Base-by-base conservation (phyloP, 2,113 vertebrate genomes). In the Promerops cafer region DNA sequence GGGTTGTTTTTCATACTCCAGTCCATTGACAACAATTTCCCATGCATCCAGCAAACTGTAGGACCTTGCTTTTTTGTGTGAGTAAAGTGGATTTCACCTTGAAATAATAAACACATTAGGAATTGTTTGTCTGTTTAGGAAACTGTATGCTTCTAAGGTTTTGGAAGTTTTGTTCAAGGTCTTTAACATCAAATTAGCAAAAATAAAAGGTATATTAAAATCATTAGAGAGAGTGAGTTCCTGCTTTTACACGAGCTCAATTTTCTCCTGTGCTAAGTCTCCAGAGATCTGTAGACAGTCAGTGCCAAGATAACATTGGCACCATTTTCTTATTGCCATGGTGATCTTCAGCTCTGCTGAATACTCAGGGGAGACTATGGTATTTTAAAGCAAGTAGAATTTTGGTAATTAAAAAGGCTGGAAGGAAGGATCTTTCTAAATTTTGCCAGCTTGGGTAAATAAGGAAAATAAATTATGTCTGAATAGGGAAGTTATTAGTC, bases 381-480 rank as follows among this genome's bases (percentile, higher is more conserved):
- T 98, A 97, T 98, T 98, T 98, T 98, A 97, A 98, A 97, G 96
- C 94, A 97, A 97, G 97, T 96, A 96, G 93, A 91, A 97, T 98
- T 98, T 98, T 97, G 97, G 97, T 98, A 98, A 98, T 98, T 98
- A 98, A 97, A 98, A 98, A 97, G 96, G 74, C 96, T 97, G 95
- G 95, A 98, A 97, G 93, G 90, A 97, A 95, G 86, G 94, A 89
- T 96, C 94, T 97, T 96, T 93, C 90, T 96, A 89, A 96, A 95
- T 97, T 97, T 97, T 94, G 72, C 96, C 86, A 92, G 89, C 72
- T 63, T 92, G 96, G 84, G 94, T 97, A 97, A 98, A 97, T 97
- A 98, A 92, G 89, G 94, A 83, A 91, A 92, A 92, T 59, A 95
- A 97, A 96, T 91, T 89, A 72, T 92, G 70, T 92, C 93, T 96